phyloP scores from a whole-genome alignment of 2,113 vertebrate species.

The Scomber colias region DNA sequence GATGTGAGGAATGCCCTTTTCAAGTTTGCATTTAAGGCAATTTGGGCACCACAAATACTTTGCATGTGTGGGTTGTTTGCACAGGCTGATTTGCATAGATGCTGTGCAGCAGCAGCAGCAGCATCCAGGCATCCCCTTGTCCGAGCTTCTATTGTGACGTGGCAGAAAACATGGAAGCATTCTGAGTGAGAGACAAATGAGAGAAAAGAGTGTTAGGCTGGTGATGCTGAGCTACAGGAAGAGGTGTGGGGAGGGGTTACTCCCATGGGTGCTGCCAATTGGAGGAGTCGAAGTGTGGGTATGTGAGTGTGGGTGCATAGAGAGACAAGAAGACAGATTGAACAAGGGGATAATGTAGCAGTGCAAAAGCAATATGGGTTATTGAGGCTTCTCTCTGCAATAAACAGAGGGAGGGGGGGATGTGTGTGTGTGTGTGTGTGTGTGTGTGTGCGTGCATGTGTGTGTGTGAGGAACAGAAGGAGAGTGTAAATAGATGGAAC shows the following conservation, averaged over 20 bases:
- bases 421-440: conserved; percentile 10
- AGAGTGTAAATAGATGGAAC: conserved; percentile 57
- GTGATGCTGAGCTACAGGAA: conserved; percentile 7
- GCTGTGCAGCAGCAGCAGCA: neutral
- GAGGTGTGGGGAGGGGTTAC: neutral
- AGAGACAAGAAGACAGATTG: conserved; percentile 17
- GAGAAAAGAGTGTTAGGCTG: neutral
- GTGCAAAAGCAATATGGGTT: conserved; percentile 48
- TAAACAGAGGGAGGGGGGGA: conserved; percentile 31
- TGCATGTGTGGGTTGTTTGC: conserved; percentile 39
- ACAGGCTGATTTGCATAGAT: conserved; percentile 44
- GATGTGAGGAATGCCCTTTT: conserved; percentile 9
- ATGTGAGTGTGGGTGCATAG: conserved; percentile 25
- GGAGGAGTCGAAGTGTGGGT: conserved; percentile 26
- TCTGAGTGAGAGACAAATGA: conserved; percentile 28
- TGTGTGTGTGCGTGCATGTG: conserved; percentile 5
- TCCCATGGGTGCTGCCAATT: conserved; percentile 46
- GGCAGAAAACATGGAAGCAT: conserved; percentile 14
- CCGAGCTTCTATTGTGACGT: conserved; percentile 23
- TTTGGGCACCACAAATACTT: conserved; percentile 22
- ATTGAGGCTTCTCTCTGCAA: conserved; percentile 36
- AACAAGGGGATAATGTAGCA: conserved; percentile 42
- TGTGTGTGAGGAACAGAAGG: conserved; percentile 1
- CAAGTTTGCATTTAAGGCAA: neutral
- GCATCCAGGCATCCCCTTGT: conserved; percentile 5